Evolutionary conservation across 1,140 invertebrate genomes (phyloP), one percentile per base, ranked within the genome.

Genomic region (Zophobas atratus): DNA sequence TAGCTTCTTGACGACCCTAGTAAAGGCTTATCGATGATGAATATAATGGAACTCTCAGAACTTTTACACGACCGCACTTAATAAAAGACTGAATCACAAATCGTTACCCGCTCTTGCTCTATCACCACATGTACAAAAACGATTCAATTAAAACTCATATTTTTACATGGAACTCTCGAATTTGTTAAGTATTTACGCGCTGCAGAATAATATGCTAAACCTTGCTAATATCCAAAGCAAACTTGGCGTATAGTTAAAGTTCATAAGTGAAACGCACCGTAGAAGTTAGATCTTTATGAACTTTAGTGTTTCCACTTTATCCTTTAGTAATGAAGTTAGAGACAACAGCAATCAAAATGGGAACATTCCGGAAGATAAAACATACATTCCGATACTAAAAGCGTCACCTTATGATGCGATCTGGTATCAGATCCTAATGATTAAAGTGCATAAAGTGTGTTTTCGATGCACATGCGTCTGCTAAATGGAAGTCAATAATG

Each of bases 271-370:
- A 75, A 75, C 72, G 72, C 72, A 75, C 53, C 41, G 72, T 75
- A 53, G 53, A 75, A 55, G 70, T 75, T 75, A 57, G 72, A 75
- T 75, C 72, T 75, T 75, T 57, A 75, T 75, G 53, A 75, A 75
- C 72, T 75, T 75, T 75, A 75, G 49, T 73, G 72, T 75, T 75
- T 75, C 72, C 53, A 75, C 72, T 75, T 75, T 75, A 75, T 75
- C 72, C 72, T 57, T 55, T 36, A 75, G 51, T 75, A 75, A 75
- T 75, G 72, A 75, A 75, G 72, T 75, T 75, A 75, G 72, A 75
- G 72, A 75, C 72, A 75, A 75, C 72, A 75, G 72, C 72, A 75
- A 75, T 75, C 72, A 75, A 75, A 75, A 75, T 46, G 55, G 55
- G 55, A 75, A 46, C 53, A 60, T 75, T 75, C 53, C 72, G 51